These are phyloP conservation scores for Cyprinodon variegatus DNA, from an alignment of 2,113 vertebrate genomes.

Conservation along the genomic window DNA sequence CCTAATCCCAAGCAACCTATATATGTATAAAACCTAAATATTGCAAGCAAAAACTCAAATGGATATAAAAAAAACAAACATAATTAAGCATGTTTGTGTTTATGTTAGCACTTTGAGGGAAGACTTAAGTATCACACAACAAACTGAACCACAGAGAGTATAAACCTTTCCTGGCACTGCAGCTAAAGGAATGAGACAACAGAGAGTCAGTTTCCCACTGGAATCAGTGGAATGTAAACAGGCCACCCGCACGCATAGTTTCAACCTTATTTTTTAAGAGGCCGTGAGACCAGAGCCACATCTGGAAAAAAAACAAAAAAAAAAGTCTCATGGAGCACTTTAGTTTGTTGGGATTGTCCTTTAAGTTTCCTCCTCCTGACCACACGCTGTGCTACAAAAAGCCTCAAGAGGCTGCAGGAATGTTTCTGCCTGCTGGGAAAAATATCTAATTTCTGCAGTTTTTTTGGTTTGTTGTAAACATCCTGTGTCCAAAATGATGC, in stretches of 20 bases:
- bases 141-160: conserved; percentile 17
- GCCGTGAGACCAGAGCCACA: conserved; percentile 51
- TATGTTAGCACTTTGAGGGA: conserved; percentile 9
- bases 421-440: conserved; percentile 47
- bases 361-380: conserved; percentile 20
- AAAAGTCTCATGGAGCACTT: conserved; percentile 34
- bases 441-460: conserved; percentile 26
- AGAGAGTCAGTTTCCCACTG: conserved; percentile 47
- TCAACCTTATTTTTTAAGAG: conserved; percentile 24
- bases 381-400: conserved; percentile 19
- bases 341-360: conserved; percentile 38
- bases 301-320: conserved; percentile 53
- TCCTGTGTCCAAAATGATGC: conserved; percentile 4
- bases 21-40: background rate
- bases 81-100: conserved; percentile 18
- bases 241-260: conserved; percentile 38
- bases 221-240: conserved; percentile 73
- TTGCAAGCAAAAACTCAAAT: background rate
- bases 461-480: conserved; percentile 25
- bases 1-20: background rate
- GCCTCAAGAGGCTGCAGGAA: conserved; percentile 27
- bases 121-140: conserved; percentile 55
- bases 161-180: conserved; percentile 28
- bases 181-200: conserved; percentile 30
- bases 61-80: background rate